Conservation (phyloP, 2,888 invertebrate genomes). For the Acleris holmiana region DNA sequence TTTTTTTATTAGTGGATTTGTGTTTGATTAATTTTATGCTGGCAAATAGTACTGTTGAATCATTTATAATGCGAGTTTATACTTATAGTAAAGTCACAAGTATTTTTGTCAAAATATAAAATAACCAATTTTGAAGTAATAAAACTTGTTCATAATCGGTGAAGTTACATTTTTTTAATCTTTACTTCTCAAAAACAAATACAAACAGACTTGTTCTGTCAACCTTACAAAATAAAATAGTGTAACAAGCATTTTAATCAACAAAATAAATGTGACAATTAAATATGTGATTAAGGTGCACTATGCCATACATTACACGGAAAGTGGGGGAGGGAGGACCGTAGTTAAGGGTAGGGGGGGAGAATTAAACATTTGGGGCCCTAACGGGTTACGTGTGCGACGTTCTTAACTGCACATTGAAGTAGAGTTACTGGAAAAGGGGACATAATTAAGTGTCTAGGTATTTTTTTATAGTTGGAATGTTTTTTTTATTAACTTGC, state of each 20-base stretch:
- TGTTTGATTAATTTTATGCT: too few relatives aligned
- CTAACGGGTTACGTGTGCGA: slow-evolving; percentile 77
- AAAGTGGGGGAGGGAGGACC: slow-evolving; percentile 56
- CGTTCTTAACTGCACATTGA: slow-evolving; percentile 60
- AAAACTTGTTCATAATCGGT: too few relatives aligned
- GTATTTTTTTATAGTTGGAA: neutral
- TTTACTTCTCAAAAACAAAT: too few relatives aligned
- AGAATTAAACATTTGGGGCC: slow-evolving; percentile 81
- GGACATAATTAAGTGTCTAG: neutral
- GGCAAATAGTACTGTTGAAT: too few relatives aligned
- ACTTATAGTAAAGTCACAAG: too few relatives aligned
- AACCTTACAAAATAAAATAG: slow-evolving; percentile 58
- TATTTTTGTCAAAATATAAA: too few relatives aligned
- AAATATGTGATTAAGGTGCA: slow-evolving; percentile 81
- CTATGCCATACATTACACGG: slow-evolving; percentile 77
- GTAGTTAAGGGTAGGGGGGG: slow-evolving; percentile 62
- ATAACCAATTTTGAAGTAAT: too few relatives aligned
- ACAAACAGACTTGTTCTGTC: slow-evolving; percentile 43
- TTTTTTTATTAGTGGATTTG: neutral
- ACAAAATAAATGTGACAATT: slow-evolving; percentile 82
- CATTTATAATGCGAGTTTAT: too few relatives aligned
- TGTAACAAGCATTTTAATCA: slow-evolving; percentile 75
- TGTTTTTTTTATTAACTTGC: neutral
- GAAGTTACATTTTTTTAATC: too few relatives aligned
- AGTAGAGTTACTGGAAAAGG: slow-evolving; percentile 49